phyloP scores from a whole-genome alignment of 2,888 invertebrate genomes.

The Hirtodrosophila alboralis region DNA sequence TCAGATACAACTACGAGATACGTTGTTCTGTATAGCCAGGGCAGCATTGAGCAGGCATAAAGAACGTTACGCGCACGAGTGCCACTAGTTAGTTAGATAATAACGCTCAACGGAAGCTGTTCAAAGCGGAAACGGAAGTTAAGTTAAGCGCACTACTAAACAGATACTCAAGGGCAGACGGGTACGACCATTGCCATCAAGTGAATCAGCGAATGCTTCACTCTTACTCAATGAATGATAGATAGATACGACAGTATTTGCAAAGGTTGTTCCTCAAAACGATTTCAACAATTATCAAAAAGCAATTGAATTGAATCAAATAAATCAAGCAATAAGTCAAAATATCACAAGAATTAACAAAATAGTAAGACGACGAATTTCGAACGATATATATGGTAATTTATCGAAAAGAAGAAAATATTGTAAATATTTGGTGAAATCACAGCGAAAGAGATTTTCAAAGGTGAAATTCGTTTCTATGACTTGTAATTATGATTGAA shows the following conservation, averaged over 20 bases:
- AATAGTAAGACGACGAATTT: too few species aligned
- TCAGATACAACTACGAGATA: slow-evolving; percentile 45
- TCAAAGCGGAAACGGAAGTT: slow-evolving; percentile 78
- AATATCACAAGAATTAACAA: too few species aligned
- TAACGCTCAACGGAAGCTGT: slow-evolving; percentile 78
- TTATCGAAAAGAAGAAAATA: too few species aligned
- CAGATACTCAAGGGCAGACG: slow-evolving; percentile 63
- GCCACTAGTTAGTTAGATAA: slow-evolving; percentile 79
- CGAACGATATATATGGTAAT: too few species aligned
- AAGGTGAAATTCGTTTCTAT: slow-evolving; percentile 6
- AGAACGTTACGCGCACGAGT: slow-evolving; percentile 79
- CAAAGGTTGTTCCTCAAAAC: slow-evolving; percentile 8
- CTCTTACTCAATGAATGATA: slow-evolving; percentile 44
- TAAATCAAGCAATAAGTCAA: too few species aligned
- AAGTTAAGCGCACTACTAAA: slow-evolving; percentile 79
- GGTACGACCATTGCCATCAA: slow-evolving; percentile 27
- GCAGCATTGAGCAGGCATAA: slow-evolving; percentile 36
- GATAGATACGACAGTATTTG: slow-evolving; percentile 3
- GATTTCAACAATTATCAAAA: neutral
- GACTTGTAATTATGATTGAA: slow-evolving; percentile 51
- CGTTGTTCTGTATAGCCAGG: neutral
- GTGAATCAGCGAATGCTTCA: slow-evolving; percentile 3
- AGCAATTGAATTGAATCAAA: too few species aligned
- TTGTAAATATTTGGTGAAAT: slow-evolving; percentile 21
- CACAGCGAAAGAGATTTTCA: slow-evolving; percentile 10